Percentiles rank a stretch among this genome's conserved stretches.
These are phyloP conservation scores for Tenualosa ilisha DNA, from an alignment of 2,797 vertebrate genomes.

Conservation along the genomic window DNA sequence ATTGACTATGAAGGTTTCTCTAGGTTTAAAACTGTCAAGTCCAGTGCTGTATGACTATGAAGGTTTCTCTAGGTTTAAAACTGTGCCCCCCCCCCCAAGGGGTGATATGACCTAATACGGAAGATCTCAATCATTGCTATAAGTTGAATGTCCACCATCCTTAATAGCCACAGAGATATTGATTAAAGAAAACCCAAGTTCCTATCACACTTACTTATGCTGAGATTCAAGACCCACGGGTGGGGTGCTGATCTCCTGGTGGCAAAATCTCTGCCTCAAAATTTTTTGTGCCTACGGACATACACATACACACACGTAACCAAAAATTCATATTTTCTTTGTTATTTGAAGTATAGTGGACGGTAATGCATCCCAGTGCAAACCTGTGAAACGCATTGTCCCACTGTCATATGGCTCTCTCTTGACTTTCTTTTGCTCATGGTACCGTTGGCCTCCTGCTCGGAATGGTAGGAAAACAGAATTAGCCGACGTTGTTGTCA, in stretches of 20 bases:
- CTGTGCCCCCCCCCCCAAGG: too few species aligned
- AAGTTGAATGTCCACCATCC: too few species aligned
- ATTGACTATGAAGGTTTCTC: neutral
- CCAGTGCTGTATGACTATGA: too few species aligned
- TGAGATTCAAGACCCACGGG: slow-evolving; percentile 82
- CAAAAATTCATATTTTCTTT: neutral
- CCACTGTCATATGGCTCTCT: slow-evolving; percentile 59
- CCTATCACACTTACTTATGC: slow-evolving; percentile 79
- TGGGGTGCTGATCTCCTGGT: slow-evolving; percentile 65
- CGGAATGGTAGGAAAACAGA: slow-evolving; percentile 28
- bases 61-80: too few species aligned
- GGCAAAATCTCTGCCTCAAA: slow-evolving; percentile 84
- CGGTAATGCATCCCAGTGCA: neutral
- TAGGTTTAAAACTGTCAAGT: neutral
- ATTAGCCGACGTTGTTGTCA: neutral
- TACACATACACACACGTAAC: neutral
- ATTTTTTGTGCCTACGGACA: slow-evolving; percentile 78
- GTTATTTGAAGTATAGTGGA: neutral
- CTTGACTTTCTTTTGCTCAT: slow-evolving; percentile 85
- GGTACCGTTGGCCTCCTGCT: slow-evolving; percentile 37
- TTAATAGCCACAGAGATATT: too few species aligned
- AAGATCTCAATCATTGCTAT: too few species aligned
- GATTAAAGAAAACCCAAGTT: neutral
- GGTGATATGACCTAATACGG: too few species aligned
- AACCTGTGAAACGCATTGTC: slow-evolving; percentile 84